phyloP scores from a whole-genome alignment of 2,797 vertebrate species.

The Sebastes hubbsi region DNA sequence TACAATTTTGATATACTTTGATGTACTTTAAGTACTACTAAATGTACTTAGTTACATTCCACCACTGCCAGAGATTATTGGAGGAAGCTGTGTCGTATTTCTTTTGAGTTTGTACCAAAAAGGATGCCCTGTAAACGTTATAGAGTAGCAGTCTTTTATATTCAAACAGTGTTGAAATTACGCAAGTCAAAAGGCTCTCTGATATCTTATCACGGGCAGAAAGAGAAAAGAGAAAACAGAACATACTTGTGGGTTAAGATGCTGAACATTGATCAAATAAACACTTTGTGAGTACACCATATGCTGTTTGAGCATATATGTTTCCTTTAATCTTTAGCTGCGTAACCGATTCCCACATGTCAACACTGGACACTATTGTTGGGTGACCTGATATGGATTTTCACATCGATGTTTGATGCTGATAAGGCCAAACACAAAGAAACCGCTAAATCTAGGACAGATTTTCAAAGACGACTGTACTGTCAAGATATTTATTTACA shows the following conservation, averaged over 20 bases:
- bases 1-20: no score
- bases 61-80: background rate
- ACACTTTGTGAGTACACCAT: background rate
- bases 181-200: background rate
- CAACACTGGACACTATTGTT: constrained; percentile 38
- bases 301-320: background rate
- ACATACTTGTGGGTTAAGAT: background rate
- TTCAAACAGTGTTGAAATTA: background rate
- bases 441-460: constrained; percentile 28
- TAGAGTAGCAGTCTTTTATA: background rate
- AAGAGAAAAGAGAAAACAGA: background rate
- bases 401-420: constrained; percentile 23
- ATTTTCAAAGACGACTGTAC: constrained; percentile 8
- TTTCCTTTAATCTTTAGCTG: background rate
- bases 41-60: no score
- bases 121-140: background rate
- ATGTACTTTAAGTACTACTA: no score
- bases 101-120: background rate
- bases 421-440: constrained; percentile 38
- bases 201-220: background rate
- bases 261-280: background rate
- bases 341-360: constrained; percentile 15
- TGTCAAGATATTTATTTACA: constrained; percentile 78
- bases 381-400: constrained; percentile 32
- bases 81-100: background rate